phyloP scores from a whole-genome alignment of 2,797 vertebrate genomes.

The Gallinago nigripennis region DNA sequence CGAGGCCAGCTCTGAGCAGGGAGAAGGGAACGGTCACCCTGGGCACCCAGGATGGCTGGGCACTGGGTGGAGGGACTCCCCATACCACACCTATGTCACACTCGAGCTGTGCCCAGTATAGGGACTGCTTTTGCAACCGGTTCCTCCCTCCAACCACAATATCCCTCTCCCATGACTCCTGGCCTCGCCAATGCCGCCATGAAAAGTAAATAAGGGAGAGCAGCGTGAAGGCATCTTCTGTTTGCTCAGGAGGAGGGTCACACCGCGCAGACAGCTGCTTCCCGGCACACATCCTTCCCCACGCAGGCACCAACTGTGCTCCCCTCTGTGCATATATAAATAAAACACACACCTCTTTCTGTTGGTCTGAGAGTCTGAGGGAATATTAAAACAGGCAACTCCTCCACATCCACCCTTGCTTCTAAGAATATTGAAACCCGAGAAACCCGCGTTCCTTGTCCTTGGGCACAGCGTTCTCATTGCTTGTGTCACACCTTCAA shows the following conservation, averaged over 20 bases:
- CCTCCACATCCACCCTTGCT: neutral
- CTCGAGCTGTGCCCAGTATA: rapidly evolving
- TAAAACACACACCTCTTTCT: neutral
- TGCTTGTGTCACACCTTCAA: neutral
- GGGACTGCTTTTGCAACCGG: neutral
- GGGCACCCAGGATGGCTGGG: rapidly evolving
- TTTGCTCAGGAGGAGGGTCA: neutral
- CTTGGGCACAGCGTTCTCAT: rapidly evolving
- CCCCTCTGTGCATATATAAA: neutral
- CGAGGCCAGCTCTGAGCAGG: neutral
- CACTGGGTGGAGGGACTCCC: neutral
- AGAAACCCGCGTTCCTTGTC: rapidly evolving
- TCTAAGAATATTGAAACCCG: neutral
- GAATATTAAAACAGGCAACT: neutral
- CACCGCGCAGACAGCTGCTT: neutral
- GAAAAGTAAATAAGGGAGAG: neutral
- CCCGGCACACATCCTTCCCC: neutral
- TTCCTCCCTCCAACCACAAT: neutral
- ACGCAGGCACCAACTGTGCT: neutral
- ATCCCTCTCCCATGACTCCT: neutral
- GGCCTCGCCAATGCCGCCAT: rapidly evolving
- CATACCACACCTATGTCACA: rapidly evolving
- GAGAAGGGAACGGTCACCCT: neutral
- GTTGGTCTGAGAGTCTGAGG: neutral
- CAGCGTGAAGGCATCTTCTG: neutral